These are phyloP conservation scores for Cottus gobio DNA, from an alignment of 2,113 vertebrate genomes.

Conservation along the genomic window DNA sequence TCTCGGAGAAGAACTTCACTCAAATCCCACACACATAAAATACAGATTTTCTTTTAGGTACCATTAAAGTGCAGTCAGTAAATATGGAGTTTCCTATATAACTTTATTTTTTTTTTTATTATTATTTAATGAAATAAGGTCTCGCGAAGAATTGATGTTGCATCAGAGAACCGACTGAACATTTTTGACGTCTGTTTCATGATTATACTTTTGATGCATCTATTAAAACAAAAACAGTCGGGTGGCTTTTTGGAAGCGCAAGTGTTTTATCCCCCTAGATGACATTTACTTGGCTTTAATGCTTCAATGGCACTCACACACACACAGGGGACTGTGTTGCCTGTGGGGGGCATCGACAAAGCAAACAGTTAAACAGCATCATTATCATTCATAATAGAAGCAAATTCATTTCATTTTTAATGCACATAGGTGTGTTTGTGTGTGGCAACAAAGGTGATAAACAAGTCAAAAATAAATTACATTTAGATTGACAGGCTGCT, in stretches of 20 bases:
- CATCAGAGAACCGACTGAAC: not conserved
- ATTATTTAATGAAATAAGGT: too few species aligned
- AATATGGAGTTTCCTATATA: not conserved
- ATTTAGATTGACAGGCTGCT: constrained; percentile 20
- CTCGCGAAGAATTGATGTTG: not conserved
- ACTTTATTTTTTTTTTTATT: not conserved
- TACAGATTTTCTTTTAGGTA: not conserved
- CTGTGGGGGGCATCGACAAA: constrained; percentile 18
- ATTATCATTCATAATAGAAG: constrained; percentile 50
- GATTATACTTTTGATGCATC: constrained; percentile 26
- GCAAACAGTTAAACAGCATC: constrained; percentile 51
- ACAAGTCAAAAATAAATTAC: constrained; percentile 46
- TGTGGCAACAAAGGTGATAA: constrained; percentile 32
- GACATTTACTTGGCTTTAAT: constrained; percentile 66
- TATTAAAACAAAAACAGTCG: not conserved
- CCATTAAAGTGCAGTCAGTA: not conserved
- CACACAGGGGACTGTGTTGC: constrained; percentile 28
- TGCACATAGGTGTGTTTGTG: constrained; percentile 30
- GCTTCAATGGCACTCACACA: constrained; percentile 44
- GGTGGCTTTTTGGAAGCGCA: constrained; percentile 21
- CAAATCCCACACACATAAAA: not conserved
- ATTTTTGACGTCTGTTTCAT: constrained; percentile 20
- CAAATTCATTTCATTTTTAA: constrained; percentile 61
- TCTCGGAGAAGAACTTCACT: not conserved
- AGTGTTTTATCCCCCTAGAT: constrained; percentile 30